A percentile compares a stretch with the other conserved stretches of the same genome.
Evolutionary conservation across 1,140 invertebrate species (phyloP).

Genomic region (Thalassaphorura encarpata): DNA sequence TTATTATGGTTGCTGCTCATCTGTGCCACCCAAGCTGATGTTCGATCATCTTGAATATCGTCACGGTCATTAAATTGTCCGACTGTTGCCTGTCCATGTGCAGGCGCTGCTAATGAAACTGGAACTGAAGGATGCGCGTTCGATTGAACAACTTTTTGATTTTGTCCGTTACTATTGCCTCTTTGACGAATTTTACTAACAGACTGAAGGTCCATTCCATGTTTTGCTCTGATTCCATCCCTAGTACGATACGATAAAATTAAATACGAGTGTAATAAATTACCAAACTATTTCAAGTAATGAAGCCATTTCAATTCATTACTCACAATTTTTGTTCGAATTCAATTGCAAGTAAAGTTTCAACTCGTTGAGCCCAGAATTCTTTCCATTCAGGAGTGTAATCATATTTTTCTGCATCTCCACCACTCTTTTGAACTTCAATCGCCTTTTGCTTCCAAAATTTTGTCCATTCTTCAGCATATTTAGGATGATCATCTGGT

Average conservation of each 20-base stretch:
- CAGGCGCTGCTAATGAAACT: neutral
- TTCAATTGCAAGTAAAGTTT: conserved; percentile 12
- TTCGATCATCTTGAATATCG: neutral
- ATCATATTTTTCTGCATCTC: conserved; percentile 21
- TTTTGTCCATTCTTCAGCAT: conserved; percentile 19
- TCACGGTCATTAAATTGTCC: neutral
- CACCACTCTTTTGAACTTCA: conserved; percentile 21
- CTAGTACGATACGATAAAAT: neutral
- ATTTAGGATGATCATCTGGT: conserved; percentile 23
- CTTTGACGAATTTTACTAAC: neutral
- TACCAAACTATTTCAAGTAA: neutral
- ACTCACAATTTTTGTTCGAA: conserved; percentile 14
- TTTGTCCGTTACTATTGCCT: no score
- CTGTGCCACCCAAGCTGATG: neutral
- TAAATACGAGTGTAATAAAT: neutral
- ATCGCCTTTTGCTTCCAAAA: conserved; percentile 22
- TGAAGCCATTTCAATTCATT: neutral
- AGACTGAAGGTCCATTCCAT: conserved; percentile 9
- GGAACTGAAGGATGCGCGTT: neutral
- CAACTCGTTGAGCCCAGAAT: conserved; percentile 13
- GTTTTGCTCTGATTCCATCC: conserved; percentile 2
- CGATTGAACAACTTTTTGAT: no score
- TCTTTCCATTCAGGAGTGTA: conserved; percentile 25
- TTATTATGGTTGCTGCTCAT: neutral
- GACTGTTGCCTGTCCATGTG: neutral